phyloP scores from a whole-genome alignment of 2,888 invertebrate genomes.

The Gortyna flavago region DNA sequence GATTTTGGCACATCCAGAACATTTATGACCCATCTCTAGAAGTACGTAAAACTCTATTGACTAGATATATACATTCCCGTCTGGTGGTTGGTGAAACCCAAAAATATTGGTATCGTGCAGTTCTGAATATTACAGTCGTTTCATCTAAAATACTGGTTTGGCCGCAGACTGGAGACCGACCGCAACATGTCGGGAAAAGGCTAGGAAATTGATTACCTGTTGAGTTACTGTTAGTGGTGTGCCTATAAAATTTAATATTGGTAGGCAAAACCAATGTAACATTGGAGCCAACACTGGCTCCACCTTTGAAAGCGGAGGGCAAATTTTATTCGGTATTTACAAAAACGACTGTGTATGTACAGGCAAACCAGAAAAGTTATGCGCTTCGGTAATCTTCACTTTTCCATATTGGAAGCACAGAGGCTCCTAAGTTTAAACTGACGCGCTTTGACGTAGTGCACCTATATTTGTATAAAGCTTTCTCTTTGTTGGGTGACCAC shows the following conservation, averaged over 20 bases:
- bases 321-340: neutral
- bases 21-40: neutral
- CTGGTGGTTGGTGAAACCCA: neutral
- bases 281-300: neutral
- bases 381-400: neutral
- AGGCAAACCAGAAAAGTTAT: neutral
- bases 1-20: neutral
- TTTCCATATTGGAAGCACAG: neutral
- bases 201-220: constrained; percentile 8
- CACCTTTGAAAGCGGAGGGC: neutral
- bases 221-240: constrained; percentile 12
- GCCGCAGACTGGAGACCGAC: neutral
- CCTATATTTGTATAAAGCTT: neutral
- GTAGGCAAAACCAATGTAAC: neutral
- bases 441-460: neutral
- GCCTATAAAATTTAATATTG: constrained; percentile 6
- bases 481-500: neutral
- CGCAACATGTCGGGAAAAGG: neutral
- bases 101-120: constrained; percentile 7
- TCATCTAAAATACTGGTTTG: constrained; percentile 15
- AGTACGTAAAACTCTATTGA: neutral
- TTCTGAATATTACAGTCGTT: neutral
- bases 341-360: neutral
- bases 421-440: neutral
- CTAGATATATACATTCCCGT: neutral